Base-by-base conservation (phyloP, 2,888 invertebrate species). In the Teleiodes luculella region DNA sequence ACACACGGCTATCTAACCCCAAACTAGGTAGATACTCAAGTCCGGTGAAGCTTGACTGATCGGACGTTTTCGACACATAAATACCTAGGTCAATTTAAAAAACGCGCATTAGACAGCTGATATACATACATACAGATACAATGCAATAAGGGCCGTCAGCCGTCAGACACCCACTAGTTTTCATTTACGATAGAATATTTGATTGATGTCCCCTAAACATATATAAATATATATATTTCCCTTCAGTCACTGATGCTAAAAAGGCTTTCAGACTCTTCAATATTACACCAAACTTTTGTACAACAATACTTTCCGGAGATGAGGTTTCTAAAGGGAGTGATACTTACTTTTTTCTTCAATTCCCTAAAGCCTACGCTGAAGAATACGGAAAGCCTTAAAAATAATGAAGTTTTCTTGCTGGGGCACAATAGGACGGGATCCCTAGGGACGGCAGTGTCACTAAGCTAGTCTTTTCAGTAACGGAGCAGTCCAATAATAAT, bases 381-480 rank as follows among this genome's bases (percentile, higher is more conserved):
- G 11, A 47, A 48, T 35, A 36, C 48, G 48, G 20, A 48, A 48
- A 35, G 48, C 35, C 48, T 48, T 48, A 35, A 48, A 48, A 48
- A 48, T 48, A 48, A 48, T 48, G 48, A 48, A 48, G 48, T 48
- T 48, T 31, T 36, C 30, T 35, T 46, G 31, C 14, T 20, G 16
- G 31, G 13, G 7, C 31, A 46, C 31, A 46, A 46, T 46, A 31
- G 31, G n/a, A 31, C 6, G 31, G 11, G 31, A 46, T 46, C 31
- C 31, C 31, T 11, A 46, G 46, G n/a, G 46, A 46, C 31, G 46
- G 31, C 46, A 46, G 39, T 41, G 39, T 41, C 18, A 20, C 39
- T 20, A 18, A 41, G 39, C 16, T 14, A 14, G 14, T 20, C 39
- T 18, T 41, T 41, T 37, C 37, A 18, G 37, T 14, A 37, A 37